Conservation (phyloP, 2,888 invertebrate species). For the Stenurella melanura region DNA sequence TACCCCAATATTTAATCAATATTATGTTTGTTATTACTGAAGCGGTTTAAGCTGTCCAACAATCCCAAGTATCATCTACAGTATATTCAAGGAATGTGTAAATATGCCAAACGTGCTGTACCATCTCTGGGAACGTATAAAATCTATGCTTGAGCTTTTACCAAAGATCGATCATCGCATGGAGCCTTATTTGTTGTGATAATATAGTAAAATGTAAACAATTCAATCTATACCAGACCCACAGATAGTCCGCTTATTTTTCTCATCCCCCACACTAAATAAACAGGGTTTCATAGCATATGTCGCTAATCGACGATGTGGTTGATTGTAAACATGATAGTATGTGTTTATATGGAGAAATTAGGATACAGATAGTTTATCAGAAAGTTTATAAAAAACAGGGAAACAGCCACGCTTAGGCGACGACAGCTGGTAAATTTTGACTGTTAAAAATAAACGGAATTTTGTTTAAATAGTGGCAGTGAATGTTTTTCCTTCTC, state of each 20-base stretch:
- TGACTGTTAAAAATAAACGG: background rate
- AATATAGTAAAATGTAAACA: constrained; percentile 53
- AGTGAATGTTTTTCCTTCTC: too few species aligned
- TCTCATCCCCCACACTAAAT: constrained; percentile 50
- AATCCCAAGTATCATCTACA: constrained; percentile 11
- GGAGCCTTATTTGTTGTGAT: constrained; percentile 45
- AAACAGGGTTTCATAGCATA: constrained; percentile 37
- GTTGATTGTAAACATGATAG: constrained; percentile 15
- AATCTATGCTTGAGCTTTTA: constrained; percentile 17
- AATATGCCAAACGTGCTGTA: background rate
- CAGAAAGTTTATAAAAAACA: constrained; percentile 9
- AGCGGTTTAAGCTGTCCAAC: background rate
- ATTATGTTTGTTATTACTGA: too few species aligned
- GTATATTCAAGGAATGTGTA: constrained; percentile 10
- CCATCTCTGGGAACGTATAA: constrained; percentile 16
- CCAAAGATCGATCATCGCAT: constrained; percentile 14
- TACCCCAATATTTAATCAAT: too few species aligned
- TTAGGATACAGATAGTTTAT: constrained; percentile 10
- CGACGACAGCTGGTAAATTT: background rate
- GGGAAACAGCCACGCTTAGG: background rate
- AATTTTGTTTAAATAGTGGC: too few species aligned
- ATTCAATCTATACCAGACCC: constrained; percentile 46
- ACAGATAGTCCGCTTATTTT: constrained; percentile 47
- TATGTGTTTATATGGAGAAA: constrained; percentile 3
- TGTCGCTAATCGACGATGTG: constrained; percentile 27